phyloP scores from a whole-genome alignment of 2,113 vertebrate species.

The Thunnus thynnus region DNA sequence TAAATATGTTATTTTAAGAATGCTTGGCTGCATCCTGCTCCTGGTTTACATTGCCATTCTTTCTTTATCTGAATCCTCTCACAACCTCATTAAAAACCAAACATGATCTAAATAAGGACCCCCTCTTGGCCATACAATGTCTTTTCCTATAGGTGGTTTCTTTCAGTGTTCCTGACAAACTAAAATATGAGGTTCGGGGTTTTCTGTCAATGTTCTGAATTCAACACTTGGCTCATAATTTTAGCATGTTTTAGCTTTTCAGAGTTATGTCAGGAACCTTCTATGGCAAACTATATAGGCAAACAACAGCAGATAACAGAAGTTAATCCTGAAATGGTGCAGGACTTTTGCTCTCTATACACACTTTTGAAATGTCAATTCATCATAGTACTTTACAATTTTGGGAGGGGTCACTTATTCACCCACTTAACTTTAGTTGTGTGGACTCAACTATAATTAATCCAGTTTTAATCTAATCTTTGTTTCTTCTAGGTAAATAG shows the following conservation, averaged over 20 bases:
- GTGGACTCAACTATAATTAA: neutral
- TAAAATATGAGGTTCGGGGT: no score
- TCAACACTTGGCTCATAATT: no score
- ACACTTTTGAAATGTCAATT: neutral
- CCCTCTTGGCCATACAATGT: no score
- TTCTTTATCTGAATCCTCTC: neutral
- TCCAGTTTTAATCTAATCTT: neutral
- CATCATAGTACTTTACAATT: no score
- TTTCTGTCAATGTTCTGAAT: no score
- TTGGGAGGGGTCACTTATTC: no score
- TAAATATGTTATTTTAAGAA: neutral
- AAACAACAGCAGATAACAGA: neutral
- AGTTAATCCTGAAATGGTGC: neutral
- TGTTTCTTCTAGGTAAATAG: conserved; percentile 14
- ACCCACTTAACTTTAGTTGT: no score
- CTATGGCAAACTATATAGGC: no score
- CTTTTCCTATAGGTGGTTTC: no score
- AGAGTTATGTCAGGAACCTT: no score
- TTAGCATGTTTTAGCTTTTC: no score
- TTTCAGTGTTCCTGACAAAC: no score
- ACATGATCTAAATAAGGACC: neutral
- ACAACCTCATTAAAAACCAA: neutral
- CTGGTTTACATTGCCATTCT: neutral
- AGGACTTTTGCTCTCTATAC: neutral
- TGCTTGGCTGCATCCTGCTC: neutral